Percentiles rank a stretch among this genome's conserved stretches.
phyloP scores from a whole-genome alignment of 2,888 invertebrate genomes.

The Drepana falcataria region DNA sequence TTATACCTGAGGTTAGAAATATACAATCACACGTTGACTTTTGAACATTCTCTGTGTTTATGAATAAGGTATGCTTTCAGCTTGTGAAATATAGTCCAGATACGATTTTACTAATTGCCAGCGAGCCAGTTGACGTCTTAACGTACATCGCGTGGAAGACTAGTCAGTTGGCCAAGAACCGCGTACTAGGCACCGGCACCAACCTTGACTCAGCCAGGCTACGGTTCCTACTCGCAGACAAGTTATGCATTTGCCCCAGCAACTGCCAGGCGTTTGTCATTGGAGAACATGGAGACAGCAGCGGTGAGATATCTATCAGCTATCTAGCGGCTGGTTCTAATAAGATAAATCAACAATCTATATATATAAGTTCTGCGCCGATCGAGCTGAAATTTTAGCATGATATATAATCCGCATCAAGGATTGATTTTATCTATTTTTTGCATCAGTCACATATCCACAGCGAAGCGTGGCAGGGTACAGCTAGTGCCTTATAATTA shows the following conservation, averaged over 20 bases:
- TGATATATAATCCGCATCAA: too few species aligned
- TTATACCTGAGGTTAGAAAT: conserved; percentile 78
- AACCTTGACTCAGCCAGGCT: conserved; percentile 91
- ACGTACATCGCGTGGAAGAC: conserved; percentile 92
- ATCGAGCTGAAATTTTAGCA: too few species aligned
- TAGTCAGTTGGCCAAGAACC: conserved; percentile 87
- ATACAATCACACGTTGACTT: not conserved
- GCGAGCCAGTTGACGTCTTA: conserved; percentile 91
- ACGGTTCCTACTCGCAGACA: conserved; percentile 87
- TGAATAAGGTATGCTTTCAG: conserved; percentile 29
- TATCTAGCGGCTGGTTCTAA: too few species aligned
- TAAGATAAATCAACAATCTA: too few species aligned
- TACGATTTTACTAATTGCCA: conserved; percentile 89
- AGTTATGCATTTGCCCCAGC: conserved; percentile 84
- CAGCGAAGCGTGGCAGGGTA: too few species aligned
- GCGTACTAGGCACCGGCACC: conserved; percentile 91
- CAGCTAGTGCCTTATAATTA: too few species aligned
- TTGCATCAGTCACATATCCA: too few species aligned
- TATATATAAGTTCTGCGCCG: too few species aligned
- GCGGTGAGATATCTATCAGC: conserved; percentile 57
- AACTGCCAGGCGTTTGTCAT: conserved; percentile 91
- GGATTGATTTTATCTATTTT: too few species aligned
- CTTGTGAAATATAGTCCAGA: conserved; percentile 87
- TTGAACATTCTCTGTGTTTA: not conserved
- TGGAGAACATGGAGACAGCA: conserved; percentile 92